Evolutionary conservation across 2,888 invertebrate genomes (phyloP).

Genomic region (Sialis fuliginosa): DNA sequence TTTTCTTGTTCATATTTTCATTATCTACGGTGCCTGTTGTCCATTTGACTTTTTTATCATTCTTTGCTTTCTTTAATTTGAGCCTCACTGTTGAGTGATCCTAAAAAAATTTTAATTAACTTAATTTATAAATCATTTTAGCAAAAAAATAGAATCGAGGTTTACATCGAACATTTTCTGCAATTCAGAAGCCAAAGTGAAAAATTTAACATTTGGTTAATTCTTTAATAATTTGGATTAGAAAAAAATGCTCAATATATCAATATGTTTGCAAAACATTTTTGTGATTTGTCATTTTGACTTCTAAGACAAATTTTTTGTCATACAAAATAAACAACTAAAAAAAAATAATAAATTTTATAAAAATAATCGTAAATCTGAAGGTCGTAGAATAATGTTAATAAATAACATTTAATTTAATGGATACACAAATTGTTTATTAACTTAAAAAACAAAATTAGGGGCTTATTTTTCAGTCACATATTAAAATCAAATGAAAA

Average conservation of each 20-base stretch:
- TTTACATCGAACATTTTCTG: neutral
- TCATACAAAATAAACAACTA: too few species aligned
- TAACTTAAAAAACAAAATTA: neutral
- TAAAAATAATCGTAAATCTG: too few species aligned
- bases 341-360: too few species aligned
- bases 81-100: constrained; percentile 38
- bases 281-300: too few species aligned
- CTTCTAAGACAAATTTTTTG: too few species aligned
- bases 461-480: neutral
- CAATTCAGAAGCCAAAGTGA: too few species aligned
- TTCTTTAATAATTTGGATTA: too few species aligned
- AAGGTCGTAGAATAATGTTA: too few species aligned
- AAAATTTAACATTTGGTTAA: too few species aligned
- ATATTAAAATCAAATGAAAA: constrained; percentile 2
- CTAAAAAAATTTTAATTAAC: constrained; percentile 12
- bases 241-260: too few species aligned
- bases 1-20: constrained; percentile 87
- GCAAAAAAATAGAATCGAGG: constrained; percentile 4
- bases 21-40: constrained; percentile 84
- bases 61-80: constrained; percentile 48
- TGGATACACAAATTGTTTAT: neutral
- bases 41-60: constrained; percentile 74
- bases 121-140: constrained; percentile 4
- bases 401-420: too few species aligned
- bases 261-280: too few species aligned